Base-by-base conservation (phyloP, 2,797 vertebrate genomes). In the Triplophysa yarkandensis region DNA sequence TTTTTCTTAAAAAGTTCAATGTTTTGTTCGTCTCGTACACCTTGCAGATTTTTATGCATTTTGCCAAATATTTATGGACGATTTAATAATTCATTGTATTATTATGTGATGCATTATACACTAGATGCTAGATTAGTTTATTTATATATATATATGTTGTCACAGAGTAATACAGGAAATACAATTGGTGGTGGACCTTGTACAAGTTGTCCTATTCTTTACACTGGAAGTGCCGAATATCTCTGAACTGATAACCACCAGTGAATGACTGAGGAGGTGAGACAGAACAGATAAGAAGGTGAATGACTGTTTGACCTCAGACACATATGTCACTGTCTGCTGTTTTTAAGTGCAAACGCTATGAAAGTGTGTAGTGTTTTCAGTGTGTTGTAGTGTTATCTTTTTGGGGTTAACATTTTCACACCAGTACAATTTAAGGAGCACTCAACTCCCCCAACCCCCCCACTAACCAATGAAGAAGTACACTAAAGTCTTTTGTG, bases 261-360 rank as follows among this genome's bases (percentile, higher is more conserved):
- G 68, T 39, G 68, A 36, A 63, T 52, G 54, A 44, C 63, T 16
- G 36, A 46, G 48, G 65, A 58, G 60, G 44, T 70, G 57, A 74
- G 67, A 76, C 65, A 46, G 71, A 32, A 46, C 57, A 78, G 80
- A 78, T 76, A 76, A 68, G 52, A 69, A 69, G 27, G 64, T 72
- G 36, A 73, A 73, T 70, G 71, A 63, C 69, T 71, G 68, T 80
- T 78, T 80, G 81, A 81, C 76, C 80, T 78, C 61, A 79, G 41
- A 70, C 67, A 70, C 65, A 83, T 81, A 46, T 19, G 30, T 83
- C 75, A 82, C 65, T 83, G 81, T 81, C 63, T 27, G 21, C 61
- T 65, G 71, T 60, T 32, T 25, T 71, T 64, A 80, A 68, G 75
- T 67, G 48, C 50, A 41, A 28, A 14, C 0, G 27, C 44, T 23